These are phyloP conservation scores for Naja naja DNA, from an alignment of 2,113 vertebrate genomes.

Conservation along the genomic window DNA sequence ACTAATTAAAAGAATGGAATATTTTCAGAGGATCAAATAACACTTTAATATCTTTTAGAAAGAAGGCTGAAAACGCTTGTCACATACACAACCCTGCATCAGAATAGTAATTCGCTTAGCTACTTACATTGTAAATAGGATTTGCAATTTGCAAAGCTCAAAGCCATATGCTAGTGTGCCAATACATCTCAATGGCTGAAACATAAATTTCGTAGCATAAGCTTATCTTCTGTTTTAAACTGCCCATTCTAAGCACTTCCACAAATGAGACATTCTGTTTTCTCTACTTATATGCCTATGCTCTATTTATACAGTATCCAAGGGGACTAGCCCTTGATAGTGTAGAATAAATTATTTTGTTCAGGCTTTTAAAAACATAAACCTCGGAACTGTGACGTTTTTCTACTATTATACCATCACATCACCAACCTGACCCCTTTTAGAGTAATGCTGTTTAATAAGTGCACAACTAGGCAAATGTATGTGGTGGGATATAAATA, in stretches of 20 bases:
- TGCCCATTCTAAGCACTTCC: neutral
- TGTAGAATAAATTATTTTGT: neutral
- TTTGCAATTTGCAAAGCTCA: slow-evolving; percentile 68
- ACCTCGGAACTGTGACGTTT: neutral
- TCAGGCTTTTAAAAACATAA: rapidly evolving
- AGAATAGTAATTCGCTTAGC: slow-evolving; percentile 76
- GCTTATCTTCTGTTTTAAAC: slow-evolving; percentile 3
- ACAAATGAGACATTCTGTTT: neutral
- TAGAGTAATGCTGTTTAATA: neutral
- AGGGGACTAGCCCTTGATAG: rapidly evolving
- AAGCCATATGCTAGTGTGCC: slow-evolving; percentile 48
- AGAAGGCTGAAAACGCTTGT: slow-evolving; percentile 51
- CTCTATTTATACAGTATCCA: neutral
- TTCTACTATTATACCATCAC: neutral
- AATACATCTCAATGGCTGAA: slow-evolving; percentile 19
- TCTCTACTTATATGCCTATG: neutral
- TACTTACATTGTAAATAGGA: slow-evolving; percentile 80
- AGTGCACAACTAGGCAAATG: neutral
- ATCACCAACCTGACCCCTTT: neutral
- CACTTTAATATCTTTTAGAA: slow-evolving; percentile 45
- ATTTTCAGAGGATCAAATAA: slow-evolving; percentile 27
- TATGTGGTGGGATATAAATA: rapidly evolving
- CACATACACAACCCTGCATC: slow-evolving; percentile 66
- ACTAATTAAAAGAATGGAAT: neutral
- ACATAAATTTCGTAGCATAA: slow-evolving; percentile 6